phyloP scores from a whole-genome alignment of 2,797 vertebrate species.

The Pipistrellus kuhlii region DNA sequence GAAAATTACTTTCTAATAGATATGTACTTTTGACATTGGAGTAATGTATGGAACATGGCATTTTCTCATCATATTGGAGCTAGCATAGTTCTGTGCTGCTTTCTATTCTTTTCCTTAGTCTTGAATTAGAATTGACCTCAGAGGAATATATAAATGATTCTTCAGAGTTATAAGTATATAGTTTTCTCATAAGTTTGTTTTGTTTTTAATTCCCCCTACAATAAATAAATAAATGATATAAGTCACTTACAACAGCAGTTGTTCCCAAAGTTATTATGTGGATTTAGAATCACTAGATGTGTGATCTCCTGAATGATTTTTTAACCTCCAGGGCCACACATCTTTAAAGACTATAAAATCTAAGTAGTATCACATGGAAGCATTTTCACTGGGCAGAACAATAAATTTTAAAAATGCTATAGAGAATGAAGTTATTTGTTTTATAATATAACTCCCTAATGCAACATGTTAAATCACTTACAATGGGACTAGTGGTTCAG shows the following conservation, averaged over 20 bases:
- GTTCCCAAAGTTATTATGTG: conserved; percentile 55
- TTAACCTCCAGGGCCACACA: conserved; percentile 11
- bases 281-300: conserved; percentile 58
- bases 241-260: conserved; percentile 41
- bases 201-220: conserved; percentile 30
- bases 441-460: conserved; percentile 29
- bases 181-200: conserved; percentile 8
- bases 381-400: conserved; percentile 36
- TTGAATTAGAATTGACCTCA: conserved; percentile 11
- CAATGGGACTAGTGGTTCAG: not conserved
- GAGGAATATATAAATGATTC: not conserved
- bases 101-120: not conserved
- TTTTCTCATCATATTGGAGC: rapidly evolving
- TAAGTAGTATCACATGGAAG: conserved; percentile 31
- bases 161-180: not conserved
- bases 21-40: not conserved
- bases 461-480: conserved; percentile 14
- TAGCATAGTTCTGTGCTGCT: not conserved
- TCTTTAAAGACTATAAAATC: conserved; percentile 60
- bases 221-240: not conserved
- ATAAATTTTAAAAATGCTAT: not conserved
- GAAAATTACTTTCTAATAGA: not conserved
- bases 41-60: too few species aligned
- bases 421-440: conserved; percentile 38
- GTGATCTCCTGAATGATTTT: conserved; percentile 62